Evolutionary conservation across 1,140 invertebrate species (phyloP).

Genomic region (Trichoplusia ni): DNA sequence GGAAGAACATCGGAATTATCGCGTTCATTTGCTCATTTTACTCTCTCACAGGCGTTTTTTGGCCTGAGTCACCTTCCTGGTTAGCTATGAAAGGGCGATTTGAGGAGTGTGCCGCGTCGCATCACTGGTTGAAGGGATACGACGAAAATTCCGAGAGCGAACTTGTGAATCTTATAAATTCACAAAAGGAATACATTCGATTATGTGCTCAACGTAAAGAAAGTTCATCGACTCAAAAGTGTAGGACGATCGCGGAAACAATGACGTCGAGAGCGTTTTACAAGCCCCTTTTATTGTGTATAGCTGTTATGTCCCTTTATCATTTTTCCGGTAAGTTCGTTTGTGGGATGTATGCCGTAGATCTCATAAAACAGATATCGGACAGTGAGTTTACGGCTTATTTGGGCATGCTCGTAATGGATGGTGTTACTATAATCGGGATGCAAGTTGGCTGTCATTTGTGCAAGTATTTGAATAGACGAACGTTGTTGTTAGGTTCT

Average conservation of each 20-base stretch:
- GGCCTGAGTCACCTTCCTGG: conserved; percentile 34
- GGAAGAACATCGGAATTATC: conserved; percentile 23
- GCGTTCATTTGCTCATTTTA: conserved; percentile 21
- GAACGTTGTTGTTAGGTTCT: conserved; percentile 33
- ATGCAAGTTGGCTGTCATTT: conserved; percentile 44
- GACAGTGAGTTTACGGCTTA: conserved; percentile 32
- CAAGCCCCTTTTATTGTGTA: conserved; percentile 9
- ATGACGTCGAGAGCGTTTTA: conserved; percentile 18
- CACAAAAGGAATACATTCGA: conserved; percentile 25
- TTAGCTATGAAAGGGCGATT: conserved; percentile 31
- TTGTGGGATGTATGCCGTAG: conserved; percentile 42
- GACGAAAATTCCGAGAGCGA: conserved; percentile 28
- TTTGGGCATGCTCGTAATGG: conserved; percentile 44
- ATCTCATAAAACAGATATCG: conserved; percentile 46
- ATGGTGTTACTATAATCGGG: conserved; percentile 41
- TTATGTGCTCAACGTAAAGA: conserved; percentile 3
- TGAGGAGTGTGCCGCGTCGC: conserved; percentile 21
- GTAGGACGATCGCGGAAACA: conserved; percentile 3
- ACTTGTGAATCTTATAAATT: conserved; percentile 29
- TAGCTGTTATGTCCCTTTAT: conserved; percentile 23
- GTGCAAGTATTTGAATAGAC: conserved; percentile 35
- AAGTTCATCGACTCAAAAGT: not conserved
- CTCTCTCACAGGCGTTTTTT: not conserved
- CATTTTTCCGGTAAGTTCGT: conserved; percentile 47
- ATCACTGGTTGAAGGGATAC: conserved; percentile 30